Base-by-base conservation (phyloP, 1,140 invertebrate species). In the Belonocnema kinseyi region DNA sequence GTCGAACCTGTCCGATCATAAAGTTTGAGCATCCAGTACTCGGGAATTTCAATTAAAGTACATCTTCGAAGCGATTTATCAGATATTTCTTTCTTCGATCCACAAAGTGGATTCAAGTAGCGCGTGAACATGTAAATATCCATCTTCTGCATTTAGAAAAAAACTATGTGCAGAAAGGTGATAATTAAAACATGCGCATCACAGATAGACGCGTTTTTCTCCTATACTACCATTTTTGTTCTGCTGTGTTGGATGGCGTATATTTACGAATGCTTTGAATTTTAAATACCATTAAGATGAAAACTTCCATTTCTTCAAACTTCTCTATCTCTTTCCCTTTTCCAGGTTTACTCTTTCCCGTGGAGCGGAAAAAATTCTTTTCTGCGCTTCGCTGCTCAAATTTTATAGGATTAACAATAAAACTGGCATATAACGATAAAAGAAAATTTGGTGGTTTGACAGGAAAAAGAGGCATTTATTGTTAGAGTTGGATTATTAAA, bases 11-110 rank as follows among this genome's bases (percentile, higher is more conserved):
- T 66, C 61, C 40, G 6, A 13, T 66, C 33, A 33, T 40, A n/a
- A 66, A 66, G 21, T 40, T 66, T 66, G 61, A 66, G 14, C 61
- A 46, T 66, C 26, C 26, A 33, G 61, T 40, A 66, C 5, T 33
- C 14, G 61, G 14, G 16, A 66, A 66, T 66, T 66, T 66, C 61
- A 66, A 66, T 66, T 66, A 40, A 66, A 66, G 58, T 16, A 66
- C 21, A 66, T 66, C 40, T 33, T 66, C 7, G 3, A 33, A 46
- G 26, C 10, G 33, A 26, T 46, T 66, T 16, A 33, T 5, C 61
- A 66, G 61, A 46, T 66, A 66, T 40, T 66, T 66, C 26, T 66
- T 66, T 66, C 11, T 7, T 61, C 56, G 8, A 40, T 40, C 26
- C 16, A 40, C 21, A 66, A 33, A 66, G 40, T 7, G 16, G 14